Conservation (phyloP, 2,888 invertebrate species). For the Dendrolimus pini region DNA sequence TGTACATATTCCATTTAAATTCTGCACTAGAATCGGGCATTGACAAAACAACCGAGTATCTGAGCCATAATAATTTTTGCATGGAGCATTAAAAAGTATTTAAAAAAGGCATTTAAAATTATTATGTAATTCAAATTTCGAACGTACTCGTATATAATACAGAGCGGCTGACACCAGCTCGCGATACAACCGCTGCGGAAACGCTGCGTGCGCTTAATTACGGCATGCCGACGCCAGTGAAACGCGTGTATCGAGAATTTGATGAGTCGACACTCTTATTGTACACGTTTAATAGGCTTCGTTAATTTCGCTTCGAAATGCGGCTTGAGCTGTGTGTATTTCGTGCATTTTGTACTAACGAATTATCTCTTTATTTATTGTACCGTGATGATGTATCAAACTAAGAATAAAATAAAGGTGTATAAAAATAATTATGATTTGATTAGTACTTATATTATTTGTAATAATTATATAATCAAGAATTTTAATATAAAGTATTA, state of each 20-base stretch:
- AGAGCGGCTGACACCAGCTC: conserved; percentile 15
- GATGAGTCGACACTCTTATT: conserved; percentile 25
- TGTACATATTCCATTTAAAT: too few species aligned
- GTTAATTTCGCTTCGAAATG: conserved; percentile 8
- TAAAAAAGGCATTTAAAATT: not conserved
- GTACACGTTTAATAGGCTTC: conserved; percentile 20
- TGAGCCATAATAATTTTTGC: too few species aligned
- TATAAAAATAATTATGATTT: too few species aligned
- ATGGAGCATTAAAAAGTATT: too few species aligned
- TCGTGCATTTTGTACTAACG: not conserved
- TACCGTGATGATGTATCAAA: too few species aligned
- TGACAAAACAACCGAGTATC: too few species aligned
- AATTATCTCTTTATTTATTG: too few species aligned
- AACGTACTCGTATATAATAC: conserved; percentile 6
- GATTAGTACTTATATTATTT: too few species aligned
- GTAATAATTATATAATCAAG: too few species aligned
- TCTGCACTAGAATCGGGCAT: too few species aligned
- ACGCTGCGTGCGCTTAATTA: conserved; percentile 51
- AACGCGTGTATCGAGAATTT: conserved; percentile 11
- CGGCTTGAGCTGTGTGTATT: conserved; percentile 4
- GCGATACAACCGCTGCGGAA: conserved; percentile 14
- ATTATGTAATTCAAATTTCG: not conserved
- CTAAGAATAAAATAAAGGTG: too few species aligned
- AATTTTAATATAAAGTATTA: too few species aligned
- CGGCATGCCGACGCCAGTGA: conserved; percentile 14